Evolutionary conservation across 2,113 vertebrate genomes (phyloP).

Genomic region (Egretta garzetta): DNA sequence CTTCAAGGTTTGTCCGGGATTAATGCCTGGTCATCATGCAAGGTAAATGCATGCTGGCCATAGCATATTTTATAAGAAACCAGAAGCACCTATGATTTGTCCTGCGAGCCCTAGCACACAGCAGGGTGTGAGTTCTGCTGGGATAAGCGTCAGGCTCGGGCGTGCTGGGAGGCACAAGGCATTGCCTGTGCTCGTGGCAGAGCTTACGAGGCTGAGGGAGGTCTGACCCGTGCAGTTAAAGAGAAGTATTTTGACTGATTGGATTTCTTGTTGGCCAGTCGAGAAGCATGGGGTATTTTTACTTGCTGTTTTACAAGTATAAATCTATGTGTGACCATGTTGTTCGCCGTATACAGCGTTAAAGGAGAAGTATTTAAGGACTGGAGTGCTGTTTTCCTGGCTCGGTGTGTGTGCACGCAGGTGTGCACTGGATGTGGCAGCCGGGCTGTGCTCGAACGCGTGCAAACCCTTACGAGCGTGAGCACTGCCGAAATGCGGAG

Average conservation of each 20-base stretch:
- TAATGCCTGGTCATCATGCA: not conserved
- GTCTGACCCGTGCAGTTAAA: not conserved
- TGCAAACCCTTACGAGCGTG: not conserved
- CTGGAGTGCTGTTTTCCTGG: accelerated
- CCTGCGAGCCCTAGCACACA: not conserved
- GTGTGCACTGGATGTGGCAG: no score
- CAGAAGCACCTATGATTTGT: accelerated
- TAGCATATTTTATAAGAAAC: not conserved
- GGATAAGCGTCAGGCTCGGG: not conserved
- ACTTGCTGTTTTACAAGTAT: not conserved
- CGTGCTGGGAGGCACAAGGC: not conserved
- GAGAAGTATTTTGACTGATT: not conserved
- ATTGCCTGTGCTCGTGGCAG: not conserved
- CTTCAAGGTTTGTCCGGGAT: not conserved
- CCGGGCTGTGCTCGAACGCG: not conserved
- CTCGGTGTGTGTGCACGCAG: accelerated
- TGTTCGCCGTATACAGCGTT: accelerated
- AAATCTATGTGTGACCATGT: not conserved
- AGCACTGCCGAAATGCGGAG: not conserved
- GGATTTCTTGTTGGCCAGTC: not conserved
- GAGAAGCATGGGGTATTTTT: not conserved
- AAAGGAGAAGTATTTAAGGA: not conserved
- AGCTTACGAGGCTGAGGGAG: not conserved
- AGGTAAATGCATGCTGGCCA: not conserved
- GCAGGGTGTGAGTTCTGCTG: not conserved